Base-by-base conservation (phyloP, 2,888 invertebrate species). In the Tanytarsus gracilentus region DNA sequence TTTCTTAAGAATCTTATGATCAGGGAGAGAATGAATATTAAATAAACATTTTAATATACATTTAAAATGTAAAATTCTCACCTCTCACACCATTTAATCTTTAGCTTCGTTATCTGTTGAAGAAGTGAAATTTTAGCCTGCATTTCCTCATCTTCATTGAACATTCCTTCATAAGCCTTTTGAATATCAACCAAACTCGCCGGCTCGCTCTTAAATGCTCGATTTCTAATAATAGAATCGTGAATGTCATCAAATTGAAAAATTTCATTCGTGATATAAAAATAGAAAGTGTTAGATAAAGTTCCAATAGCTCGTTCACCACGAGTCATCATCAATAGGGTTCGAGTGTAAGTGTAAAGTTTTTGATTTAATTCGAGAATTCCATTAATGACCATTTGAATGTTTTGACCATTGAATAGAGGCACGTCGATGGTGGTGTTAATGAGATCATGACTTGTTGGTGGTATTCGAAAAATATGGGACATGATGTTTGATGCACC, bases 1-100 rank as follows among this genome's bases (percentile, higher is more conserved):
- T 53, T 39, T 53, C 39, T 39, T 8, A 53, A 29, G 11, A 53
- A 14, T 23, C 53, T 51, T 3, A n/a, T n/a, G n/a, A n/a, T n/a
- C 9, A 11, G 1, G 14, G 16, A 36, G 16, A 6, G 36, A 14
- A 14, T 36, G 9, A 51, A 30, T 25, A n/a, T 21, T 21, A 21
- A 23, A 48, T 2, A 48, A 21, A 2, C 7, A 48, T 2, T 4
- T 21, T 8, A 9, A 48, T 48, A 14, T n/a, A 25, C 6, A 25
- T 4, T 11, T 3, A 23, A 25, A 23, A 11, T 6, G 21, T 25
- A 25, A 25, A 25, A n/a, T 2, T 23, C 25, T 25, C 9, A 49
- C 49, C 49, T 27, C 18, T 21, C 9, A 7, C 51, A 51, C 23
- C 23, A 25, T 9, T 51, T 18, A 4, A 7, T 1, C 2, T 29